Evolutionary conservation across 53 echinoderm and acorn worm species (phyloP).

Genomic region (Echinarachnius parma): DNA sequence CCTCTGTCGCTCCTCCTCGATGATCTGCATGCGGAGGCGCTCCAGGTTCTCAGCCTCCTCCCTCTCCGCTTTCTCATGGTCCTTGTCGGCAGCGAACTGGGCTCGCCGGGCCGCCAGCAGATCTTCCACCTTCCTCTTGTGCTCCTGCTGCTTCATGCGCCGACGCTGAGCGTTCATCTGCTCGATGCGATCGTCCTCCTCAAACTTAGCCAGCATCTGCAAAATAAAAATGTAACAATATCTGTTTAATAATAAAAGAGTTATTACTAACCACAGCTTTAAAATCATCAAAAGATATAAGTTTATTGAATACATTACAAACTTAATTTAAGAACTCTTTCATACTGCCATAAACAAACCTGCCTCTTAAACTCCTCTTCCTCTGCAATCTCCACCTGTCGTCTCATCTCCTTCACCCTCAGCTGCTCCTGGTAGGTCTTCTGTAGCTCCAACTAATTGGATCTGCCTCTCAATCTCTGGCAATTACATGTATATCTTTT

Average conservation of each 20-base stretch:
- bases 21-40: slow-evolving; percentile 80
- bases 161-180: slow-evolving; percentile 99
- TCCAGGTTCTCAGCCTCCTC: slow-evolving; percentile 88
- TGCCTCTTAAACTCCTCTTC: slow-evolving; percentile 91
- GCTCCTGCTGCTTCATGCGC: slow-evolving; percentile 98
- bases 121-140: slow-evolving; percentile 87
- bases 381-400: slow-evolving; percentile 64
- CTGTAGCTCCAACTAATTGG: slow-evolving; percentile 86
- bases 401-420: slow-evolving; percentile 72
- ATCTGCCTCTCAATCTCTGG: slow-evolving; percentile 76
- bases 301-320: too few species aligned
- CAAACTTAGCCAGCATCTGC: slow-evolving; percentile 98
- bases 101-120: slow-evolving; percentile 81
- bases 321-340: too few species aligned
- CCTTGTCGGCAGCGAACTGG: slow-evolving; percentile 89
- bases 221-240: too few species aligned
- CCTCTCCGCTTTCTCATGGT: slow-evolving; percentile 66
- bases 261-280: too few species aligned
- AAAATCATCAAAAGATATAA: too few species aligned
- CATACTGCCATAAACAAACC: too few species aligned
- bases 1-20: slow-evolving; percentile 92
- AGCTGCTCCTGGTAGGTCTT: slow-evolving; percentile 83
- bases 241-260: too few species aligned
- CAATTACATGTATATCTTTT: too few species aligned
- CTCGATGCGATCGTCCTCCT: slow-evolving; percentile 95